Base-by-base conservation (phyloP, 2,888 invertebrate species). In the Lacanobia wlatinum region DNA sequence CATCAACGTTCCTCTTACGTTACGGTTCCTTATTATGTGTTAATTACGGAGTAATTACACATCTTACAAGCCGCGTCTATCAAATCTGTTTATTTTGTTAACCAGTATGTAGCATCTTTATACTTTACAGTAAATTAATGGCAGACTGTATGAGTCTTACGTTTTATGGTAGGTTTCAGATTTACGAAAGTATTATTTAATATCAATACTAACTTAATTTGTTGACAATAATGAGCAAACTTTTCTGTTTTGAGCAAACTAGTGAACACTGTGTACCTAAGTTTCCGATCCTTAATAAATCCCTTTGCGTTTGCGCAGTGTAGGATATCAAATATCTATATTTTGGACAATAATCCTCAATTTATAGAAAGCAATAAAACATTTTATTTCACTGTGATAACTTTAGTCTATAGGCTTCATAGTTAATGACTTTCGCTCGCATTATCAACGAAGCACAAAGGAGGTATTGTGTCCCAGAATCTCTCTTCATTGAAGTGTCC, bases 41-140 rank as follows among this genome's bases (percentile, higher is more conserved):
- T 85, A 84, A 84, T 84, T 84, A 84, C 69, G 56, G 65, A 66
- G 64, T 76, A 76, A 85, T 84, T 83, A 76, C 66, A 67, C 63
- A 65, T 76, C 55, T 74, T 70, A 71, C 53, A 73, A 71, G 59
- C 72, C 68, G 48, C 69, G 66, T 73, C 70, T 76, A 69, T 74
- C 21, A 81, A 79, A 82, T 73, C 66, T 70, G 69, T 78, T 78
- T 68, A 78, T 73, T 61, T 66, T 73, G 67, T 21, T 70, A 65
- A 70, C 56, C 52, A 61, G 18, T 58, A 48, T 43, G 60, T 28
- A 40, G 8, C 59, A 28, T 60, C 62, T 65, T 66, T 43, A 14
- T 34, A 48, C 65, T 62, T 66, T 28, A 18, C 23, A 38, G 53
- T 48, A 56, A 77, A 73, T 78, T 68, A 66, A 68, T 82, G 72